Percentiles rank a stretch among this genome's conserved stretches.
Evolutionary conservation across 2,797 vertebrate genomes (phyloP).

Genomic region (Lepilemur ruficaudatus): DNA sequence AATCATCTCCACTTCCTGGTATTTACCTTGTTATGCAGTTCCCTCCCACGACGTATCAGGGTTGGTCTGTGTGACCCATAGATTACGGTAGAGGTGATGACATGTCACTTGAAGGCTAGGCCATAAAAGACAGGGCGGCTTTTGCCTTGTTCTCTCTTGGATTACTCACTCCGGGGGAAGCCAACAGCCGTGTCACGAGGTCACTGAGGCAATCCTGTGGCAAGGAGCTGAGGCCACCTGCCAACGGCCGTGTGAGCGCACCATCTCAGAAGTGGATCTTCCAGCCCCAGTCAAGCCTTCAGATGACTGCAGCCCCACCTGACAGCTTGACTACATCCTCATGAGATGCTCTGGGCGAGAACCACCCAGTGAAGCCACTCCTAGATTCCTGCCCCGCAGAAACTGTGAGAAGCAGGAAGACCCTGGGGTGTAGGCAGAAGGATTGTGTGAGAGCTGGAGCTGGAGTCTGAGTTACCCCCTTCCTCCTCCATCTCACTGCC

Average conservation of each 20-base stretch:
- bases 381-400: neutral
- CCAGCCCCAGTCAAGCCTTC: neutral
- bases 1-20: neutral
- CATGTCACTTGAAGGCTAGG: neutral
- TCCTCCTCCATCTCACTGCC: neutral
- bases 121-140: neutral
- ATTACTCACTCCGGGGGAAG: neutral
- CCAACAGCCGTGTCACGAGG: neutral
- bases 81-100: neutral
- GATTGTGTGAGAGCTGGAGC: neutral
- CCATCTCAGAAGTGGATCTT: neutral
- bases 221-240: neutral
- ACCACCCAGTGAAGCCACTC: neutral
- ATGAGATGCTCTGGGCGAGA: neutral
- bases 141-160: neutral
- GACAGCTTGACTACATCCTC: neutral
- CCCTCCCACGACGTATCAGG: neutral
- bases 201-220: neutral
- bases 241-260: fast-evolving
- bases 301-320: neutral
- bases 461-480: neutral
- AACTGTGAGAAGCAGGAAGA: neutral
- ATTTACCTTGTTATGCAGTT: neutral
- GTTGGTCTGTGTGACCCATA: neutral
- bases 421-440: neutral